Base-by-base conservation (phyloP, 2,113 vertebrate genomes). In the Alligator mississippiensis region DNA sequence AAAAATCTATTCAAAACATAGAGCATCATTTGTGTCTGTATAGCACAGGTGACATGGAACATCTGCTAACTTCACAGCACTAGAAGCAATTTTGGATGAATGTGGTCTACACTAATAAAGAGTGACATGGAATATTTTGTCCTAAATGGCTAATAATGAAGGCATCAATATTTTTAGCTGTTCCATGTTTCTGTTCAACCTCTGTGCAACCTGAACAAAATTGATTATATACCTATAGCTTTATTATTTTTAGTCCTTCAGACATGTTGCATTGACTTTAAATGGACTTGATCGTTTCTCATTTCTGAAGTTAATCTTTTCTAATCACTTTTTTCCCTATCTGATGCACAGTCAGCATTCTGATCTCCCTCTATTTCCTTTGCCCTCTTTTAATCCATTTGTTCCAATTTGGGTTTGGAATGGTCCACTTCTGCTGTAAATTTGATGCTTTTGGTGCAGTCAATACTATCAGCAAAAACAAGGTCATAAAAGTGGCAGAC, bases 171-270 rank as follows among this genome's bases (percentile, higher is more conserved):
- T 72, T 59, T 93, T 81, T 54, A 66, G 2, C 38, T 74, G 11
- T 25, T 86, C 22, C 47, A 70, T 58, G n/a, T 57, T 87, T 80
- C 14, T 27, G 4, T 58, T 47, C 34, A 88, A 61, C 28, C 78
- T 4, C 25, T 61, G 70, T 1, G 2, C n/a, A 84, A 90, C 5
- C 28, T 38, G 61, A 58, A 3, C 3, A 28, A 8, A 30, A 16
- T 58, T n/a, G 62, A 70, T 85, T 28, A 2, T 63, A 80, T 88
- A 58, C 11, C 17, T 77, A 12, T 9, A 60, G 3, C 28, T 72
- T 92, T 21, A 80, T 60, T 21, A 59, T 22, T 81, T 78, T 91
- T 88, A 79, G 25, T 19, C 81, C 9, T 78, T 84, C 16, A 66
- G 27, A 58, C 9, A 81, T 2, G 38, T 61, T 64, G 11, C 15